A percentile compares a stretch with the other conserved stretches of the same genome.
Evolutionary conservation across 2,113 vertebrate genomes (phyloP).

Genomic region (Nansenia antarctica): DNA sequence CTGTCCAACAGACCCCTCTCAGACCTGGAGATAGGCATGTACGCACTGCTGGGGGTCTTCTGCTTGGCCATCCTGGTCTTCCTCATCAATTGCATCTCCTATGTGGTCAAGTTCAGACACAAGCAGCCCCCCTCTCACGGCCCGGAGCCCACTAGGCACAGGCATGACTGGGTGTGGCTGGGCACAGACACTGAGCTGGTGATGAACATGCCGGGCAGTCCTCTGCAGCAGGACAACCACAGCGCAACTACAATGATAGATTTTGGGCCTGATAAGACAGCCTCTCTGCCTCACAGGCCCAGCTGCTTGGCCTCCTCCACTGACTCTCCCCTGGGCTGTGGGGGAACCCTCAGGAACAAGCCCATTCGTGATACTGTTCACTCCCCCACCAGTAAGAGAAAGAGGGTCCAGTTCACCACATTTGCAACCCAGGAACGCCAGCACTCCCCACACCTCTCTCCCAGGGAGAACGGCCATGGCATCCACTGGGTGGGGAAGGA

Average conservation of each 20-base stretch:
- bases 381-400: constrained; percentile 93
- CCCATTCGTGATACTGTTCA: constrained; percentile 76
- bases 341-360: constrained; percentile 64
- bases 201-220: constrained; percentile 80
- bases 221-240: constrained; percentile 77
- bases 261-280: constrained; percentile 72
- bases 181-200: constrained; percentile 86
- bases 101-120: constrained; percentile 85
- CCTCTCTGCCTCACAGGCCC: constrained; percentile 59
- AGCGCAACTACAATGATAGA: constrained; percentile 81
- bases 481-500: constrained; percentile 89
- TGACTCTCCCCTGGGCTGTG: constrained; percentile 56
- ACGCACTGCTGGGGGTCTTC: constrained; percentile 89
- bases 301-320: constrained; percentile 64
- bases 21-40: constrained; percentile 95
- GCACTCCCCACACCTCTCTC: constrained; percentile 64
- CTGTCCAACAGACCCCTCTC: constrained; percentile 79
- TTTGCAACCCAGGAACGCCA: constrained; percentile 84
- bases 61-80: constrained; percentile 94
- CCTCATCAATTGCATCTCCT: constrained; percentile 87
- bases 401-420: constrained; percentile 93
- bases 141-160: constrained; percentile 84
- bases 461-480: constrained; percentile 76
- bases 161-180: constrained; percentile 93
- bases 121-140: constrained; percentile 83